Conservation (phyloP, 2,797 vertebrate genomes). For the Pantherophis alleghaniensis region DNA sequence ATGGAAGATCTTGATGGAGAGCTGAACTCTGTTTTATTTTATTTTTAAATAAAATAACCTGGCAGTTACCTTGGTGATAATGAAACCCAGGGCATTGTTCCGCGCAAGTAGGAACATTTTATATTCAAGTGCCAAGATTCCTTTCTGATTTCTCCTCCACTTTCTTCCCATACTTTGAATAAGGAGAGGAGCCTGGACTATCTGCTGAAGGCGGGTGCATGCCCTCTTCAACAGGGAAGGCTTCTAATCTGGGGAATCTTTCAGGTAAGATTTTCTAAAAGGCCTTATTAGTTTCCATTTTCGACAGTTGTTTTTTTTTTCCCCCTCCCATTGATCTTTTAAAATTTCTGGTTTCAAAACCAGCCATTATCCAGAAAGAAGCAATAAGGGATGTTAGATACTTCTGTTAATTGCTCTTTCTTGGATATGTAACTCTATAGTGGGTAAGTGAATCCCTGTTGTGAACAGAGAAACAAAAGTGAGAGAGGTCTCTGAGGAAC, state of each 20-base stretch:
- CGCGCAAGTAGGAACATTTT: neutral
- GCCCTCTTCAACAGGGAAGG: neutral
- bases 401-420: neutral
- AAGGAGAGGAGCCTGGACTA: neutral
- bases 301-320: neutral
- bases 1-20: conserved; percentile 23
- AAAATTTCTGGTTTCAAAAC: neutral
- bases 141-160: neutral
- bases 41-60: neutral
- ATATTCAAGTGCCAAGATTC: neutral
- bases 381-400: neutral
- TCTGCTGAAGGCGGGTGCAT: neutral
- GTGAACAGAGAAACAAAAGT: neutral
- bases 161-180: neutral
- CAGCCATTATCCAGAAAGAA: neutral
- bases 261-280: neutral
- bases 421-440: neutral
- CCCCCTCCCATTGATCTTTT: neutral
- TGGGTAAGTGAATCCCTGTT: too few relatives aligned
- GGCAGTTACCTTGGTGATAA: conserved; percentile 34
- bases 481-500: neutral
- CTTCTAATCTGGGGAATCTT: neutral
- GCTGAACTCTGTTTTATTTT: neutral
- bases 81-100: neutral
- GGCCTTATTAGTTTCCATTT: neutral